These are phyloP conservation scores for Melanerpes aurifrons DNA, from an alignment of 2,113 vertebrate species.

Conservation along the genomic window DNA sequence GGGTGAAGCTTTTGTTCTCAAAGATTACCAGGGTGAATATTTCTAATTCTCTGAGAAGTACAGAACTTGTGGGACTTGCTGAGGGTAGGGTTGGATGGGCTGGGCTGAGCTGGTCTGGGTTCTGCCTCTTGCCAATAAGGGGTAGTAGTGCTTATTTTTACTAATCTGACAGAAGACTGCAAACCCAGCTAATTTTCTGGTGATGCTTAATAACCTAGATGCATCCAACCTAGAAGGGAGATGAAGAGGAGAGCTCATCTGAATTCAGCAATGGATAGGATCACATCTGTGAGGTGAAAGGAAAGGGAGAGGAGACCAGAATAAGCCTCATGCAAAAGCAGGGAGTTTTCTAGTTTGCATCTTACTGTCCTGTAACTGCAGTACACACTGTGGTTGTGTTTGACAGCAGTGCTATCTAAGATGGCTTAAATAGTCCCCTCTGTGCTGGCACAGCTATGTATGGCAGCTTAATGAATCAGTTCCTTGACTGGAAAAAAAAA, in stretches of 20 bases:
- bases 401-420: conserved; percentile 5
- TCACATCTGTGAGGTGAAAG: neutral
- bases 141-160: neutral
- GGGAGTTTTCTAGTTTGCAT: neutral
- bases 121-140: neutral
- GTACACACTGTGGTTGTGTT: neutral
- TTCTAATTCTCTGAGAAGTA: neutral
- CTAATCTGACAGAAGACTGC: neutral
- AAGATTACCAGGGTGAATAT: neutral
- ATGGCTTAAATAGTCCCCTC: conserved; percentile 30
- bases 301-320: neutral
- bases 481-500: neutral
- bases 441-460: neutral
- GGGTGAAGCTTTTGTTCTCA: neutral
- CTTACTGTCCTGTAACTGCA: neutral
- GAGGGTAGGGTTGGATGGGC: neutral
- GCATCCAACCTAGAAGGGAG: neutral
- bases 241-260: neutral
- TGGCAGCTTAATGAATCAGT: conserved; percentile 25
- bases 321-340: neutral
- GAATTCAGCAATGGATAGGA: neutral
- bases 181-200: neutral
- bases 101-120: neutral
- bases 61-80: neutral
- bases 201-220: neutral